Base-by-base conservation (phyloP, 2,888 invertebrate species). In the Axea sp. region DNA sequence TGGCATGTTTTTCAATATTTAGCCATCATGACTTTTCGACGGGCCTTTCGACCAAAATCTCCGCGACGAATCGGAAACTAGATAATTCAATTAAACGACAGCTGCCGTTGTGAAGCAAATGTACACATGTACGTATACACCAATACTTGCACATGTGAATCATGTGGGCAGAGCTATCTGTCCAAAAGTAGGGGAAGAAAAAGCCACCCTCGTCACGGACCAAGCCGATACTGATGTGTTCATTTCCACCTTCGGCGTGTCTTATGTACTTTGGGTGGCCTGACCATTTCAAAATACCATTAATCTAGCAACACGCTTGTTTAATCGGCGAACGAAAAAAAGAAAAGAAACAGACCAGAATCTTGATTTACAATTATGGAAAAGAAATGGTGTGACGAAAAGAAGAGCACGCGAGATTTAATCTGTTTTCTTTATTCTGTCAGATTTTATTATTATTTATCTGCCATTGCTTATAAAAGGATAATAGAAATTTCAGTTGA, bases 1-100 rank as follows among this genome's bases (percentile, higher is more conserved):
- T 81, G 85, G 82, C 86, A 84, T 87, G 87, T 87, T 87, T 86
- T 84, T 87, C 87, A 86, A 87, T 86, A 87, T 87, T 87, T 85
- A 87, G 86, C 85, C 86, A 84, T 86, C 86, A 85, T 84, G 87
- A 86, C 85, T 87, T 86, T 85, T 85, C 83, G 85, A 80, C 85
- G 84, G 79, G 77, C 79, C 79, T 81, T 81, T 82, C 78, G 81
- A 60, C 59, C 79, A 75, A 84, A 87, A 87, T 87, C 87, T 86
- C 86, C 87, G 87, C 81, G 83, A 85, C 87, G 86, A 87, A 87
- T 87, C 83, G 86, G 81, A 83, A 86, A 86, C 87, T 84, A 86
- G 87, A 87, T 87, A 87, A 86, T 87, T 87, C 87, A 87, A 87
- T 87, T 87, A 87, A 83, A 81, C 78, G 82, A 83, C 84, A 85